Evolutionary conservation across 2,888 invertebrate genomes (phyloP), one percentile per base, ranked within the genome.

Genomic region (Parnassius smintheus): DNA sequence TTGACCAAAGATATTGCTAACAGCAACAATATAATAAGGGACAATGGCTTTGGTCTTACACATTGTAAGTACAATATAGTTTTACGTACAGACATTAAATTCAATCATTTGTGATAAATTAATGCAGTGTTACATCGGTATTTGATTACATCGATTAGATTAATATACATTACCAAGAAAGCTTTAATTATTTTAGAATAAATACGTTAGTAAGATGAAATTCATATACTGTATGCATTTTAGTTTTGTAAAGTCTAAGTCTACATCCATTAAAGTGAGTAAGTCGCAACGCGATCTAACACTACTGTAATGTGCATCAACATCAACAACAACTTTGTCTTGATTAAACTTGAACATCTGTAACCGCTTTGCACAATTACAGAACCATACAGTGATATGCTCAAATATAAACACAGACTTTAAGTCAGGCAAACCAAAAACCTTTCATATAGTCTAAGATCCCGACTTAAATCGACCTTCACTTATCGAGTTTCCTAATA

Each of bases 1-100:
- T 91, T 91, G 91, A 91, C 91, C 89, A 90, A 91, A 91, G 83
- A 74, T 89, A 86, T 88, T 87, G 89, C 88, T 85, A 88, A 80
- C 78, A 83, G 86, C 88, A 86, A 88, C 81, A 81, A 81, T 82
- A 82, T 76, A 82, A 72, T 76, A 82, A 72, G 80, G 80, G 78
- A 85, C 77, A 82, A 85, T 79, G 76, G 81, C 88, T 88, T 88
- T 87, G 89, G 88, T 87, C 88, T 85, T 79, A 86, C 80, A 81
- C 81, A 77, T 81, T 77, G 81, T 84, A 86, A 85, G 86, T 86
- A 88, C 86, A 82, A 77, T 80, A 73, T 77, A 76, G 77, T 80
- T 80, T 70, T 78, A 83, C 78, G 78, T 78, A 83, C 76, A 83
- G 77, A 25, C 72, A 79, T 78, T 70, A 77, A 62, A 65, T 74